Percentiles rank a stretch among this genome's conserved stretches.
These are phyloP conservation scores for Tenthredo notha DNA, from an alignment of 2,888 invertebrate species.

Conservation along the genomic window DNA sequence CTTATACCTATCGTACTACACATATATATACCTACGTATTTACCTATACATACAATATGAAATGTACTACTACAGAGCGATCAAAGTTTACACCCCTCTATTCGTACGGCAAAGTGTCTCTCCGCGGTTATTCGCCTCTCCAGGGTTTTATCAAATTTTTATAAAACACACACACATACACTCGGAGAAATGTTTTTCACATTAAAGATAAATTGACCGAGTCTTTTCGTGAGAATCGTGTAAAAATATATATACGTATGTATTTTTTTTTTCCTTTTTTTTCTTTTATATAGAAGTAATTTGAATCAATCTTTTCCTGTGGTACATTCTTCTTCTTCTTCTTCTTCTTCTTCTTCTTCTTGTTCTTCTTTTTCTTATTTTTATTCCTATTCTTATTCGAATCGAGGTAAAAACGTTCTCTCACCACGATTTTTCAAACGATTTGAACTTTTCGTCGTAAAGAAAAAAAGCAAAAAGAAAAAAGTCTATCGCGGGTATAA, in stretches of 20 bases:
- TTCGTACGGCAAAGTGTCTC: neutral
- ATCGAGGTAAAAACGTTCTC: neutral
- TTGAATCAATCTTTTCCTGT: neutral
- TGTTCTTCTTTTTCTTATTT: too few relatives aligned
- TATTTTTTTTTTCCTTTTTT: neutral
- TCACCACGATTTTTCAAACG: neutral
- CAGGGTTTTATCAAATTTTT: constrained; percentile 10
- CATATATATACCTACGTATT: neutral
- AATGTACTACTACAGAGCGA: neutral
- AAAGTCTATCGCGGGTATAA: neutral
- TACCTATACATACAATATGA: neutral
- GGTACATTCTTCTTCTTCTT: neutral
- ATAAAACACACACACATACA: neutral
- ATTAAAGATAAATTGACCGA: neutral
- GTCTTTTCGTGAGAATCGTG: neutral
- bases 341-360: neutral
- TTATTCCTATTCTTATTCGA: neutral
- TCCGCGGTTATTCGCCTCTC: neutral
- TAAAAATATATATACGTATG: neutral
- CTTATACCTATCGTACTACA: neutral
- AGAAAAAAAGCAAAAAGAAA: neutral
- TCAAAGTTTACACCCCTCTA: neutral
- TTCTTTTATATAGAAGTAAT: neutral
- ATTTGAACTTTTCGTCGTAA: neutral
- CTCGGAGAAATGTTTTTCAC: neutral